A percentile compares a stretch with the other conserved stretches of the same genome.
Conservation (phyloP, 1,140 invertebrate species). For the Paraescarpia echinospica region DNA sequence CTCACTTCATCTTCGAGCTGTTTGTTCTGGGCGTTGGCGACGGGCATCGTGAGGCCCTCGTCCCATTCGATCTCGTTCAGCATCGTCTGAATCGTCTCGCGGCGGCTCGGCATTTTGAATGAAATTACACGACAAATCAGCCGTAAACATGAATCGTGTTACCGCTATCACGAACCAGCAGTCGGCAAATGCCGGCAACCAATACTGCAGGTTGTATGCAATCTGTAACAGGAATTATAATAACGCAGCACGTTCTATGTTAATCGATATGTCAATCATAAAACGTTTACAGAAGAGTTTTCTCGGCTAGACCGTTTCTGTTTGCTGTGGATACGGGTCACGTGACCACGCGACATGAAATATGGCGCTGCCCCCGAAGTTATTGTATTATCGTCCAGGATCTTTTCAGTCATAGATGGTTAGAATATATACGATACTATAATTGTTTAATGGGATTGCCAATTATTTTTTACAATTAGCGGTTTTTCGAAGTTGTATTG, state of each 20-base stretch:
- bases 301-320: background rate
- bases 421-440: background rate
- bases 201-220: background rate
- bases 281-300: slow-evolving; percentile 10
- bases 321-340: slow-evolving; percentile 17
- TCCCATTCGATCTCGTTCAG: slow-evolving; percentile 35
- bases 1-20: slow-evolving; percentile 51
- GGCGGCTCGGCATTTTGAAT: slow-evolving; percentile 11
- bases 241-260: background rate
- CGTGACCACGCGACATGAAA: slow-evolving; percentile 6
- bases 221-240: background rate
- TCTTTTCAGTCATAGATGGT: background rate
- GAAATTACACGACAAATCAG: background rate
- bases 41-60: slow-evolving; percentile 57
- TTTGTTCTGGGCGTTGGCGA: slow-evolving; percentile 58
- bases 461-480: background rate
- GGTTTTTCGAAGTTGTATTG: no score
- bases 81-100: background rate
- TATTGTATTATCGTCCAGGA: background rate
- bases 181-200: background rate
- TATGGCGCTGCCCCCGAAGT: background rate
- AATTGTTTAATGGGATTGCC: background rate
- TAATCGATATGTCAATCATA: slow-evolving; percentile 7
- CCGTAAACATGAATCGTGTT: background rate
- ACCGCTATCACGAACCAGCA: background rate